Conservation (phyloP, 2,888 invertebrate species). For the Hyposoter dolosus region DNA sequence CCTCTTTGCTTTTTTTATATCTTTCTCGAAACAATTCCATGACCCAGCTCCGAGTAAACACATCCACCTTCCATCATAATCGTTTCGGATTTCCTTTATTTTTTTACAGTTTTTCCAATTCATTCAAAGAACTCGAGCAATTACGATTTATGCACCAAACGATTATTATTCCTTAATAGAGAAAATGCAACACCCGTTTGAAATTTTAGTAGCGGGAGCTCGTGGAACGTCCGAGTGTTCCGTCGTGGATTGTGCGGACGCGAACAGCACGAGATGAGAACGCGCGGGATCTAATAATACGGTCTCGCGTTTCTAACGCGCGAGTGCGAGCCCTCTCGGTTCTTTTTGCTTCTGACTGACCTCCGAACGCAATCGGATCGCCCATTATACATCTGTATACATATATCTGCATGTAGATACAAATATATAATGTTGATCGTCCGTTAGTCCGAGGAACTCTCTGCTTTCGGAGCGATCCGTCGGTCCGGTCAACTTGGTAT, state of each 20-base stretch:
- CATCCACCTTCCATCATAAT: background rate
- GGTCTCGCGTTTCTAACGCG: constrained; percentile 80
- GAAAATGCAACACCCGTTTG: constrained; percentile 7
- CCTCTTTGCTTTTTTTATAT: background rate
- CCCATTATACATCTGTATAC: constrained; percentile 62
- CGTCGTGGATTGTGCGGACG: constrained; percentile 14
- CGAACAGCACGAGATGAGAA: constrained; percentile 43
- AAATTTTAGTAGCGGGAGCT: constrained; percentile 52
- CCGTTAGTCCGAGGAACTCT: constrained; percentile 38
- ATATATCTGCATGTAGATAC: constrained; percentile 23
- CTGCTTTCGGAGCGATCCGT: constrained; percentile 36
- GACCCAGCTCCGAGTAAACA: background rate
- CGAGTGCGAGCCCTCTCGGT: constrained; percentile 68
- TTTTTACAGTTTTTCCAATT: too few species aligned
- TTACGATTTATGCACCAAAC: background rate
- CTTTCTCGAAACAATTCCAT: background rate
- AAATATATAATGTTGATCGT: constrained; percentile 54
- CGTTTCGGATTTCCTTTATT: background rate
- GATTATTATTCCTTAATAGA: background rate
- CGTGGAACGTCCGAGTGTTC: background rate
- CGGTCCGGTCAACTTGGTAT: constrained; percentile 54
- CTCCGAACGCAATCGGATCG: constrained; percentile 79
- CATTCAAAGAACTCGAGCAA: background rate
- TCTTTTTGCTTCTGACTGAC: constrained; percentile 42
- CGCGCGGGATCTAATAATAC: constrained; percentile 80